Evolutionary conservation across 2,113 vertebrate species (phyloP).

Genomic region (Pteropus alecto): DNA sequence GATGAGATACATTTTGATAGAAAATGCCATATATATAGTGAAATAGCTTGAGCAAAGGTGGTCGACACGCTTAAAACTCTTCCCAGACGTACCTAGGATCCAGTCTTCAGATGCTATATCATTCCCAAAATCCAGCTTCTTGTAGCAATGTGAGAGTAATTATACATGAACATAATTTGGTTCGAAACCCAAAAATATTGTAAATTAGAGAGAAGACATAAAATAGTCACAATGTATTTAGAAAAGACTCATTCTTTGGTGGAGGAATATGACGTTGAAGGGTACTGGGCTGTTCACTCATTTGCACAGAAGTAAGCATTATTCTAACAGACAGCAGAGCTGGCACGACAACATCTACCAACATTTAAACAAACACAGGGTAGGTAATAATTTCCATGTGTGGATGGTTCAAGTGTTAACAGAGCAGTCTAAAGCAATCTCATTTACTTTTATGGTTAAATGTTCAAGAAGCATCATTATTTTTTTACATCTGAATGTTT

Average conservation of each 20-base stretch:
- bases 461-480: slow-evolving; percentile 35
- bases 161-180: neutral
- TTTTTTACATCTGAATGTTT: slow-evolving; percentile 51
- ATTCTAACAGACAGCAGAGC: neutral
- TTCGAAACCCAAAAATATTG: slow-evolving; percentile 32
- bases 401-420: neutral
- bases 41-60: neutral
- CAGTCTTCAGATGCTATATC: neutral
- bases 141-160: neutral
- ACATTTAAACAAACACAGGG: slow-evolving; percentile 29
- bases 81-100: neutral
- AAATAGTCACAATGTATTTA: slow-evolving; percentile 30
- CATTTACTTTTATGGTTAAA: slow-evolving; percentile 56
- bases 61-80: neutral
- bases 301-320: slow-evolving; percentile 1
- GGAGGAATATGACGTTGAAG: neutral
- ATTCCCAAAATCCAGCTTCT: accelerated
- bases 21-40: neutral
- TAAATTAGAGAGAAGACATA: neutral
- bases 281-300: neutral
- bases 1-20: neutral
- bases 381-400: slow-evolving; percentile 37
- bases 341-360: neutral
- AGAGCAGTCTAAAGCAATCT: slow-evolving; percentile 58
- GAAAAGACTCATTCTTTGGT: neutral